Conservation (phyloP, 2,797 vertebrate species). For the Onychomys arenicola region DNA sequence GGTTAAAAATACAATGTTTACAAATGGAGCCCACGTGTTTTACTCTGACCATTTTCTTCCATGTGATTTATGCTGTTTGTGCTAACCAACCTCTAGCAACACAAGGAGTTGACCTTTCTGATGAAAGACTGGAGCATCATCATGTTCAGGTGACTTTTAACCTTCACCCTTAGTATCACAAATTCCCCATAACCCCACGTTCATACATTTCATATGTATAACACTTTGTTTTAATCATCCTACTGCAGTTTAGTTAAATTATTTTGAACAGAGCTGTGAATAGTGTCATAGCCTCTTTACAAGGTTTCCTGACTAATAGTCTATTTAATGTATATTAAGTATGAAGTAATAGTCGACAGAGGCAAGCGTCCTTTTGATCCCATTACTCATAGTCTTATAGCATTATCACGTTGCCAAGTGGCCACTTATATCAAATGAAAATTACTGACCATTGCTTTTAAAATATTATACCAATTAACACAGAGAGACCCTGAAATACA, state of each 20-base stretch:
- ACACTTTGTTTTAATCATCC: slow-evolving; percentile 58
- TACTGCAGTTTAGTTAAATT: slow-evolving; percentile 70
- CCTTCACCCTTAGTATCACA: neutral
- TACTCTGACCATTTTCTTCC: neutral
- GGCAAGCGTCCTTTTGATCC: slow-evolving; percentile 82
- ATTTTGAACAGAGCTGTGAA: slow-evolving; percentile 75
- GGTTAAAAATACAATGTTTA: neutral
- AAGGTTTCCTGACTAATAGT: slow-evolving; percentile 79
- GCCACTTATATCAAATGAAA: slow-evolving; percentile 81
- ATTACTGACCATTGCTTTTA: slow-evolving; percentile 78
- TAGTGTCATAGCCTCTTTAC: slow-evolving; percentile 70
- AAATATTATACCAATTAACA: slow-evolving; percentile 82
- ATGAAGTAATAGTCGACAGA: slow-evolving; percentile 80
- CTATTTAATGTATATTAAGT: slow-evolving; percentile 83
- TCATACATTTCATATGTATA: slow-evolving; percentile 28
- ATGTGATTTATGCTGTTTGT: neutral
- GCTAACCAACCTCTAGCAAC: neutral
- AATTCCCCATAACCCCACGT: neutral
- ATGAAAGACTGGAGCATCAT: neutral
- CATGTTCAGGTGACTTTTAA: slow-evolving; percentile 39
- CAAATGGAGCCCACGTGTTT: neutral
- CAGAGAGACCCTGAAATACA: slow-evolving; percentile 53
- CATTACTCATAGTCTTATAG: slow-evolving; percentile 78
- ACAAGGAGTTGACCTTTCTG: neutral
- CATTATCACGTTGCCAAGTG: slow-evolving; percentile 78